Evolutionary conservation across 2,888 invertebrate species (phyloP), one percentile per base, ranked within the genome.

Genomic region (Rhaphigaster nebulosa): DNA sequence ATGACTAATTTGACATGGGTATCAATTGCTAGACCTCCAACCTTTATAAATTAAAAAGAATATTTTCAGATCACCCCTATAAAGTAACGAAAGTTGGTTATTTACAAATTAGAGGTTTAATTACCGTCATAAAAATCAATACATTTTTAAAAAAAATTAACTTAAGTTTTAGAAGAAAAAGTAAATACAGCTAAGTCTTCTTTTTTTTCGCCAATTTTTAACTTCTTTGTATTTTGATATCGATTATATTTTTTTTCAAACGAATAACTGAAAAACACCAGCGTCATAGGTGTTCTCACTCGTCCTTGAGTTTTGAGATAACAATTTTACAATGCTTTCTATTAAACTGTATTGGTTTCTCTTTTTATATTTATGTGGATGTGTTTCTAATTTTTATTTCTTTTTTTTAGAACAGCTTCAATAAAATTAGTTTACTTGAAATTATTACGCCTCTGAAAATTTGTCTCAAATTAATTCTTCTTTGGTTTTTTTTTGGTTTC

Each of bases 301-400:
- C 41, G 80, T 38, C 80, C 80, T 80, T 80, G 41, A 26, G 41
- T 12, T 80, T 80, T 41, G 23, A 80, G 80, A 80, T 80, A 80
- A 80, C 80, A 13, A 80, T 26, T 41, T 80, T 23, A 0, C 20
- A 12, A 5, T 38, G 0, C 23, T 80, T 80, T 12, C 80, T 12
- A 41, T 41, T 26, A 80, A 41, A 65, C 65, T 65, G 10, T 65
- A 65, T 65, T 29, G 18, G 15, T 29, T 65, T 65, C 29, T 65
- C 15, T 18, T 4, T 29, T 15, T 65, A 65, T 18, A 18, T 65
- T 12, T 65, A 5, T 29, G 4, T 65, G 4, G 8, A 29, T 15
- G 13, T 65, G 10, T 29, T 12, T 13, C 15, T 13, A 65, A 1
- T n/a, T 65, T 29, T 65, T 29, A 29, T 65, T 45, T 45, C 4